A percentile compares a stretch with the other conserved stretches of the same genome.
These are phyloP conservation scores for Ecliptopera silaceata DNA, from an alignment of 2,888 invertebrate species.

Conservation along the genomic window DNA sequence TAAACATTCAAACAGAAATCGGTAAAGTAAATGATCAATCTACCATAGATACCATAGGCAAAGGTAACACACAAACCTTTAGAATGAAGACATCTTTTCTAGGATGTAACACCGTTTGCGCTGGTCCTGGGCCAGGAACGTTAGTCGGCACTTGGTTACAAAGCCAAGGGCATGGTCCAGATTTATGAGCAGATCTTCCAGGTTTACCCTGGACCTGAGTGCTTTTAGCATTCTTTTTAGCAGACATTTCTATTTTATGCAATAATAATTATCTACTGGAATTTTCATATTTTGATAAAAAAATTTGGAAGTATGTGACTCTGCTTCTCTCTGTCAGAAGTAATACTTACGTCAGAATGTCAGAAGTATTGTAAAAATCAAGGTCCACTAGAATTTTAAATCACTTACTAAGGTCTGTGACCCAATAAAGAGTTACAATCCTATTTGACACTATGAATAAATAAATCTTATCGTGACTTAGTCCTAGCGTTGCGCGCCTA, in stretches of 20 bases:
- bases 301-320: neutral
- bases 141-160: slow-evolving; percentile 62
- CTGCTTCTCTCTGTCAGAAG: too few species aligned
- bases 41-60: too few species aligned
- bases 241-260: slow-evolving; percentile 11
- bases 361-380: too few species aligned
- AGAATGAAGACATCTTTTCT: slow-evolving; percentile 85
- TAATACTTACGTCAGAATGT: too few species aligned
- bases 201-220: slow-evolving; percentile 46
- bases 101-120: slow-evolving; percentile 79
- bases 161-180: slow-evolving; percentile 53
- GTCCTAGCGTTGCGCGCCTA: too few species aligned
- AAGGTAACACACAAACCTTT: slow-evolving; percentile 57
- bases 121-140: slow-evolving; percentile 55
- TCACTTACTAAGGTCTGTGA: too few species aligned
- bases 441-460: too few species aligned
- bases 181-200: neutral
- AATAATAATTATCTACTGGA: slow-evolving; percentile 8
- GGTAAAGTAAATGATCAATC: too few species aligned
- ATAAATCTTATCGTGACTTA: too few species aligned
- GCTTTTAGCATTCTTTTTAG: slow-evolving; percentile 37
- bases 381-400: too few species aligned
- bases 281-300: slow-evolving; percentile 16
- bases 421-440: too few species aligned
- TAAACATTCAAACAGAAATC: too few species aligned